Evolutionary conservation across 2,888 invertebrate species (phyloP).

Genomic region (Odontocolon sp.): DNA sequence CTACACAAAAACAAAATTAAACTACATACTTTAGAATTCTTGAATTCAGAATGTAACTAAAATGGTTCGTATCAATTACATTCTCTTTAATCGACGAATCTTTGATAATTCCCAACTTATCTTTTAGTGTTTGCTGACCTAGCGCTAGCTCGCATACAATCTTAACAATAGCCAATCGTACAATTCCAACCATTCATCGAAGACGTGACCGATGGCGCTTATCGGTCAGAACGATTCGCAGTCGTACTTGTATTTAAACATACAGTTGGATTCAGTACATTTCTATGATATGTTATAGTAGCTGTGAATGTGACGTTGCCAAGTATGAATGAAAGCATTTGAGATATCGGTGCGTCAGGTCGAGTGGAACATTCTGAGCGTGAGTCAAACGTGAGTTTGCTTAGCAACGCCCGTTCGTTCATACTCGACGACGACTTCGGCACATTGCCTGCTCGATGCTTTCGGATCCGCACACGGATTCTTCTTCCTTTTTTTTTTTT

Average conservation of each 20-base stretch:
- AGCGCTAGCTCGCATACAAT: not conserved
- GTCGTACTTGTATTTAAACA: slow-evolving; percentile 1
- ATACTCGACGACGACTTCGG: slow-evolving; percentile 19
- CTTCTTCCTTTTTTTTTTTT: not conserved
- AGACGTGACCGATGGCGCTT: slow-evolving; percentile 22
- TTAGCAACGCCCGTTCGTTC: slow-evolving; percentile 60
- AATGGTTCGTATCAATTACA: too few species aligned
- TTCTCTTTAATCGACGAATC: too few species aligned
- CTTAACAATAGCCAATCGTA: slow-evolving; percentile 2
- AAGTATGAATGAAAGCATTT: slow-evolving; percentile 36
- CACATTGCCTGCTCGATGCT: not conserved
- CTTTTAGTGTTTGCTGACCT: too few species aligned
- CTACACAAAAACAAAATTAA: too few species aligned
- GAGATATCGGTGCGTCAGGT: slow-evolving; percentile 16
- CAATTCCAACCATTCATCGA: slow-evolving; percentile 26
- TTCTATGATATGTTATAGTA: not conserved
- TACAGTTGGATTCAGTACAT: slow-evolving; percentile 9
- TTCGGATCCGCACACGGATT: not conserved
- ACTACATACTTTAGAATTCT: too few species aligned
- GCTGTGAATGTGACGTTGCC: slow-evolving; percentile 4
- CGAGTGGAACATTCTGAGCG: slow-evolving; percentile 6
- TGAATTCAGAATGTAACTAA: too few species aligned
- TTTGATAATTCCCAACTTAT: too few species aligned
- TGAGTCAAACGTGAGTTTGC: slow-evolving; percentile 62
- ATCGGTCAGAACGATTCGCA: slow-evolving; percentile 41